Evolutionary conservation across 2,797 vertebrate species (phyloP).

Genomic region (Macrochelys suwanniensis): DNA sequence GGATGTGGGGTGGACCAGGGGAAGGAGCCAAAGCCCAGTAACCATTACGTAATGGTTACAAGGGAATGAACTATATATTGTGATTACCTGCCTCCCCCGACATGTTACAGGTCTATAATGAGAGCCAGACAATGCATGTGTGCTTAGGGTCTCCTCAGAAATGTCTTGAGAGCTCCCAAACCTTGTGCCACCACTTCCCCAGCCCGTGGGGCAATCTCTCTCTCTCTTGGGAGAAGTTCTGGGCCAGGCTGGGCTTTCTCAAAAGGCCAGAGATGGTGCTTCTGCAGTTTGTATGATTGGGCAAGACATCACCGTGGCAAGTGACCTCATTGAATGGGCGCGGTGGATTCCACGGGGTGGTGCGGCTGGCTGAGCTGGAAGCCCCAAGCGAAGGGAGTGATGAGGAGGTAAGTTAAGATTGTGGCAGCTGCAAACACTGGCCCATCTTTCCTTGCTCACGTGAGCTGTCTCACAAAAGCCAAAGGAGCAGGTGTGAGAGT

Average conservation of each 20-base stretch:
- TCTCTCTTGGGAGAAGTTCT: background rate
- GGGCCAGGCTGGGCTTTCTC: background rate
- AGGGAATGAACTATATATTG: rapidly evolving
- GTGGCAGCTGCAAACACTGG: background rate
- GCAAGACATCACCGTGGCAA: background rate
- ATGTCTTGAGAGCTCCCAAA: background rate
- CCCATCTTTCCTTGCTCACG: too few species aligned
- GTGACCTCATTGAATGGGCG: background rate
- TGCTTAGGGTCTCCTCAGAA: background rate
- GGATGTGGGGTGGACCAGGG: background rate
- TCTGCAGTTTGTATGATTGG: background rate
- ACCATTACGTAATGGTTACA: rapidly evolving
- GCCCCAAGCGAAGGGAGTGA: background rate
- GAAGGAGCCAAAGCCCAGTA: background rate
- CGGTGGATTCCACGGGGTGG: background rate
- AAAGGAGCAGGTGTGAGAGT: background rate
- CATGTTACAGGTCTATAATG: rapidly evolving
- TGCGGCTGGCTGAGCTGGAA: background rate
- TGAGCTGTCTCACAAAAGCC: too few species aligned
- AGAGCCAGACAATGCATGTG: rapidly evolving
- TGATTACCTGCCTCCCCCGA: rapidly evolving
- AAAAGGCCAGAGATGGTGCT: rapidly evolving
- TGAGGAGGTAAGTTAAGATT: background rate
- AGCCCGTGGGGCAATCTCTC: rapidly evolving
- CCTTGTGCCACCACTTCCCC: rapidly evolving